Evolutionary conservation across 2,797 vertebrate genomes (phyloP), one percentile per base, ranked within the genome.

Genomic region (Hemibagrus guttatus): DNA sequence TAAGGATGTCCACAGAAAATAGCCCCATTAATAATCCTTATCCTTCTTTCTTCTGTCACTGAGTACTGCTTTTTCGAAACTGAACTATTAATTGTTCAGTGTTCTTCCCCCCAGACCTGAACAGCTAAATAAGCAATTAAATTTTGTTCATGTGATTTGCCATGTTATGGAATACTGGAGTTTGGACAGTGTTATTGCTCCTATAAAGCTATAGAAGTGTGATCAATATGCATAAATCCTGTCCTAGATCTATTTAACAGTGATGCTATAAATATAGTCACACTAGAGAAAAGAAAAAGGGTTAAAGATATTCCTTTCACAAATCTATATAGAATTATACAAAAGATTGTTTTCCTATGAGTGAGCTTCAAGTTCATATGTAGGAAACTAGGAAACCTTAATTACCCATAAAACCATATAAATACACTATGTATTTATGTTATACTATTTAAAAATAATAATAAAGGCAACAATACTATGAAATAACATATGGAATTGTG

Each of bases 21-120:
- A 68, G 80, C 87, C 79, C 69, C 76, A 86, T 90, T 91, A 88
- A 89, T 88, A 85, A 84, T 89, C 59, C 83, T 89, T 85, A 87
- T 72, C 86, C 81, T 71, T 61, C 82, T 81, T 87, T 88, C 89
- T 81, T 81, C 88, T 87, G 86, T 84, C 87, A 87, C 86, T 85
- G 84, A 81, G 49, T 56, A 84, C 35, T 66, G 58, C 76, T 39
- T 56, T 79, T 87, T 54, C 52, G 68, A 85, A 87, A 74, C 46
- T 75, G 49, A 82, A n/a, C 69, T 85, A 88, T 85, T 88, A 85
- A 64, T 72, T 39, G 35, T 39, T 39, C 35, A 39, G 81, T 83
- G 76, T 85, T 84, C 54, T 76, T 87, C 42, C 14, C 81, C 69
- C 85, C 83, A 87, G 83, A 89, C 52, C 76, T 19, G 21, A 68